Evolutionary conservation across 2,113 vertebrate species (phyloP).

Genomic region (Edolisoma coerulescens): DNA sequence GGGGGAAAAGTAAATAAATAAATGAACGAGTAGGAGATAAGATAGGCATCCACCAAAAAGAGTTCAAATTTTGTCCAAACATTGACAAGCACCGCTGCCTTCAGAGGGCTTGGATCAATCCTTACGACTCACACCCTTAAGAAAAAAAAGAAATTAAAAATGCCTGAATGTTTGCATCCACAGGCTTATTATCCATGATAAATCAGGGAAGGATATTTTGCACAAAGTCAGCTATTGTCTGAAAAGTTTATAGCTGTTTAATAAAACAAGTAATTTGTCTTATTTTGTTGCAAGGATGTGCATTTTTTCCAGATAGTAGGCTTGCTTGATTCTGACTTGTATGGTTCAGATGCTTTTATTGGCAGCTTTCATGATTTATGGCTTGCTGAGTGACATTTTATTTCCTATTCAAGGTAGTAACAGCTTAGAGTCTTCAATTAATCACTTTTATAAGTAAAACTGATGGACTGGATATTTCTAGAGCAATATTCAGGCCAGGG

Average conservation of each 20-base stretch:
- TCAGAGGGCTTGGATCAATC: not conserved
- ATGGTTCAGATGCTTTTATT: not conserved
- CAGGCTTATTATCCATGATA: not conserved
- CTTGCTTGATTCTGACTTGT: not conserved
- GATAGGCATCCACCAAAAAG: not conserved
- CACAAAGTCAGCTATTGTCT: not conserved
- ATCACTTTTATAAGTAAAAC: slow-evolving; percentile 25
- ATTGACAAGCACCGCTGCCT: not conserved
- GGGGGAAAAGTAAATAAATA: not conserved
- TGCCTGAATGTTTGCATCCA: not conserved
- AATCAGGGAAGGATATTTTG: not conserved
- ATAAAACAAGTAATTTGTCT: not conserved
- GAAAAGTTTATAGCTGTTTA: not conserved
- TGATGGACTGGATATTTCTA: not conserved
- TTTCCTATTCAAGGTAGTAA: slow-evolving; percentile 22
- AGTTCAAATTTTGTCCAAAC: not conserved
- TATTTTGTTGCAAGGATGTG: not conserved
- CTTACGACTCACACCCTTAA: not conserved
- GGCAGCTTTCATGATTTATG: not conserved
- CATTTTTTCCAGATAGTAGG: not conserved
- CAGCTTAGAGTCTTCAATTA: slow-evolving; percentile 7
- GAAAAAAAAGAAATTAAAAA: not conserved
- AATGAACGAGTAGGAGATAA: not conserved
- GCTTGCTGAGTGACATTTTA: slow-evolving; percentile 4
- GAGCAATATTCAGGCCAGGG: not conserved